These are phyloP conservation scores for Rhinophrynus dorsalis DNA, from an alignment of 2,797 vertebrate genomes.

Conservation along the genomic window DNA sequence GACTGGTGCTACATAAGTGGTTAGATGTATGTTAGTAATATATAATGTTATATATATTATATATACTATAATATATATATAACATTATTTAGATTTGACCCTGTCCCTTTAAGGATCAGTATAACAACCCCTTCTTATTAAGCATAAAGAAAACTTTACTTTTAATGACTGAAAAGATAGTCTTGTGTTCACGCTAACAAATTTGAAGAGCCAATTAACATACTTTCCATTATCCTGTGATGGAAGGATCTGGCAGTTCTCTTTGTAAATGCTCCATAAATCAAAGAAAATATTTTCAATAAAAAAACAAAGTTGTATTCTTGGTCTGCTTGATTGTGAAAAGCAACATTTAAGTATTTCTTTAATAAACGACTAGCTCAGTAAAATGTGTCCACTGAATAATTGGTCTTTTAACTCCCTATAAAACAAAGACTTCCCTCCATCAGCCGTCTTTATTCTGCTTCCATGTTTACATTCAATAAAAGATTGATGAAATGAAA, in stretches of 20 bases:
- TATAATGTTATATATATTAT: no score
- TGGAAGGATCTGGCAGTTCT: slow-evolving; percentile 58
- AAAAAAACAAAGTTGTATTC: slow-evolving; percentile 32
- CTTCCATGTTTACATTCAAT: slow-evolving; percentile 50
- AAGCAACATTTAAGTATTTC: slow-evolving; percentile 48
- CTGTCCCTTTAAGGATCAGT: background rate
- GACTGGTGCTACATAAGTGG: no score
- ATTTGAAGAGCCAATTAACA: slow-evolving; percentile 60
- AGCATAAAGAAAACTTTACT: slow-evolving; percentile 37
- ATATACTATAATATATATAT: background rate
- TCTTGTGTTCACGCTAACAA: slow-evolving; percentile 48
- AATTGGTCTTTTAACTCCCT: slow-evolving; percentile 57
- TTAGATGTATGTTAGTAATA: no score
- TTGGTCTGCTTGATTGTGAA: slow-evolving; percentile 47
- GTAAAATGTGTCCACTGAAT: slow-evolving; percentile 58
- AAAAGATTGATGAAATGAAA: background rate
- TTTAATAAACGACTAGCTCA: slow-evolving; percentile 55
- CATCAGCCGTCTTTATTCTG: slow-evolving; percentile 27
- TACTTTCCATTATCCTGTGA: slow-evolving; percentile 55
- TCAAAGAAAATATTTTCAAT: slow-evolving; percentile 56
- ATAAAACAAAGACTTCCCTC: slow-evolving; percentile 46
- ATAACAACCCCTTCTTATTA: slow-evolving; percentile 43
- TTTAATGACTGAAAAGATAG: slow-evolving; percentile 50
- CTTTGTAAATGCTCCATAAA: slow-evolving; percentile 55
- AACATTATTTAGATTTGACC: background rate